These are phyloP conservation scores for Phallusia fumigata DNA, from an alignment of 23 tunicate genomes.

Conservation along the genomic window DNA sequence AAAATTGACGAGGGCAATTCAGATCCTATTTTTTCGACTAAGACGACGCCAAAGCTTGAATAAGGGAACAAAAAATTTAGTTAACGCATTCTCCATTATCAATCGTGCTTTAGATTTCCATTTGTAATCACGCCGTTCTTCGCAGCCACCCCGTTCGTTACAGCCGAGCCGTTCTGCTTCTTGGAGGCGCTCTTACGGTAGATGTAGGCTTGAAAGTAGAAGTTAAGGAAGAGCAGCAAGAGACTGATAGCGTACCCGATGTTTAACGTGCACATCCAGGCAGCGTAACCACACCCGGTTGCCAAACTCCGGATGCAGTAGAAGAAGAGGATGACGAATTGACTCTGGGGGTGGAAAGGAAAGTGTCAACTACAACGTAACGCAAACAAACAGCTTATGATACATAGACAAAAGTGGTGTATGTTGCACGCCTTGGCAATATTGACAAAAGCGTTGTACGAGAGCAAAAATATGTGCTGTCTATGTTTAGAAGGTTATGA, in stretches of 20 bases:
- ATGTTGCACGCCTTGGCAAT: too few relatives aligned
- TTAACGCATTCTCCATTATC: not conserved
- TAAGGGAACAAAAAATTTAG: too few relatives aligned
- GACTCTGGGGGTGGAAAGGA: constrained; percentile 38
- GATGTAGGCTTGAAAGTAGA: constrained; percentile 53
- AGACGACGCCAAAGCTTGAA: too few relatives aligned
- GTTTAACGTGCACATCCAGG: constrained; percentile 55
- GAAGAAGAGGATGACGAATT: constrained; percentile 68
- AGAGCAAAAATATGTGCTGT: too few relatives aligned
- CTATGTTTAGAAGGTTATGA: too few relatives aligned
- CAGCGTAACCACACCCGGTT: constrained; percentile 51
- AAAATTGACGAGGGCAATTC: too few relatives aligned
- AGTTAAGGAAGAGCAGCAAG: constrained; percentile 56
- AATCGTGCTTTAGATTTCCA: not conserved
- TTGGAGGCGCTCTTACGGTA: not conserved
- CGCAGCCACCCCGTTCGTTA: not conserved
- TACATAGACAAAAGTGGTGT: too few relatives aligned
- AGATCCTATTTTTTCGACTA: too few relatives aligned
- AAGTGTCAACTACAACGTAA: not conserved
- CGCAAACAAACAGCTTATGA: not conserved
- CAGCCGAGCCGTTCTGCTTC: not conserved
- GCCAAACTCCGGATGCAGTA: constrained; percentile 53
- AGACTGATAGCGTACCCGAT: constrained; percentile 69
- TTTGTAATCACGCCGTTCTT: not conserved
- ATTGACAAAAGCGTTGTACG: too few relatives aligned